Percentiles rank a stretch among this genome's conserved stretches.
Conservation (phyloP, 2,113 vertebrate species). For the Rhinoptilus africanus region DNA sequence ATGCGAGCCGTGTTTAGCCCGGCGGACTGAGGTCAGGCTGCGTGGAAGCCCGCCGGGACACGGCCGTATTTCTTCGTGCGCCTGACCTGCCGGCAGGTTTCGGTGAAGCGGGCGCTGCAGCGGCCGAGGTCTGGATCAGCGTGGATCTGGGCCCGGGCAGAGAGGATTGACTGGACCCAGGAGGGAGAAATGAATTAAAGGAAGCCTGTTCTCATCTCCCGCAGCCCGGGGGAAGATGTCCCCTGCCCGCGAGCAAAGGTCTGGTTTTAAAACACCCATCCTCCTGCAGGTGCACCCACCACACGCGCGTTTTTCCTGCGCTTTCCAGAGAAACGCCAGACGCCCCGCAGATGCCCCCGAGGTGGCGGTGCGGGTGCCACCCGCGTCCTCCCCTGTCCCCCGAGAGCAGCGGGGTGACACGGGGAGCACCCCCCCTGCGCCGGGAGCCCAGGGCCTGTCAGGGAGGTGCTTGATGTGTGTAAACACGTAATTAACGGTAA, state of each 20-base stretch:
- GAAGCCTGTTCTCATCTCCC: not conserved
- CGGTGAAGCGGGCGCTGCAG: fast-evolving
- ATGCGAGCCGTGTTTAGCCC: not conserved
- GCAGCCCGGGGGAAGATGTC: fast-evolving
- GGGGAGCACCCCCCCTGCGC: not conserved
- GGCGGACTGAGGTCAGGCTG: not conserved
- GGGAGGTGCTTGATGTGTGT: constrained; percentile 13
- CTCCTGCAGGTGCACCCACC: not conserved
- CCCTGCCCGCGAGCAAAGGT: too few relatives aligned
- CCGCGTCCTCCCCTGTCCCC: not conserved
- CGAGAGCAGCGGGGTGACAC: not conserved
- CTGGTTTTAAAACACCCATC: not conserved
- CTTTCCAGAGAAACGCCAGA: not conserved
- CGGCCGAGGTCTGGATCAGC: not conserved
- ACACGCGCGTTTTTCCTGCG: fast-evolving
- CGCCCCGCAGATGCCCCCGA: not conserved
- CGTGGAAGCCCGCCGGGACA: fast-evolving
- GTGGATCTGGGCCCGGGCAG: not conserved
- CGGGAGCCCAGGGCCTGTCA: not conserved
- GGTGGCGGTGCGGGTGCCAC: not conserved
- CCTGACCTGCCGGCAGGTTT: not conserved
- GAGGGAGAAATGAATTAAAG: not conserved
- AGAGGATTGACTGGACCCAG: not conserved
- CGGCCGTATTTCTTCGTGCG: fast-evolving
- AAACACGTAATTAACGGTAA: constrained; percentile 52